These are phyloP conservation scores for Osmoderma eremita DNA, from an alignment of 2,888 invertebrate genomes.

Conservation along the genomic window DNA sequence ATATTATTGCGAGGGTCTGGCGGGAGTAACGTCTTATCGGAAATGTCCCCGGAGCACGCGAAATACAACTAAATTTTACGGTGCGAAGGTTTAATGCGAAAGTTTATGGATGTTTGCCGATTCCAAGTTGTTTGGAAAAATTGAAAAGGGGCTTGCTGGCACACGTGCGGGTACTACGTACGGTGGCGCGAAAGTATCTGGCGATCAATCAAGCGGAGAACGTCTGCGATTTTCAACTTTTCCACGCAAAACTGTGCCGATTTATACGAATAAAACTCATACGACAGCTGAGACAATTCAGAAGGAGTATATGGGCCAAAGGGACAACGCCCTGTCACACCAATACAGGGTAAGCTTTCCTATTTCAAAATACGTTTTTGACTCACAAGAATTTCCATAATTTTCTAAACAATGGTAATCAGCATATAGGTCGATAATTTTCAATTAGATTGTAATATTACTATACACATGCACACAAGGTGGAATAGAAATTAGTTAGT, in stretches of 20 bases:
- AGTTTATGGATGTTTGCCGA: constrained; percentile 42
- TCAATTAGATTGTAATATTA: too few species aligned
- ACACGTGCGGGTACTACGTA: constrained; percentile 3
- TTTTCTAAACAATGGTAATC: too few species aligned
- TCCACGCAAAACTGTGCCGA: constrained; percentile 1
- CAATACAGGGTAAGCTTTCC: too few species aligned
- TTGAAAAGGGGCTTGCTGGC: constrained; percentile 16
- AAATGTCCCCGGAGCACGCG: constrained; percentile 64
- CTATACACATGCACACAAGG: too few species aligned
- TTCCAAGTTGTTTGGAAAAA: constrained; percentile 31
- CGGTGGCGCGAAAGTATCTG: neutral
- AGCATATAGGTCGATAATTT: too few species aligned
- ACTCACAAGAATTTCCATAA: too few species aligned
- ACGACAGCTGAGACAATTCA: too few species aligned
- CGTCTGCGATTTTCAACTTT: neutral
- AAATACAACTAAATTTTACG: constrained; percentile 50
- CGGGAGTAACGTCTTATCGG: constrained; percentile 57
- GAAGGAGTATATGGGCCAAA: too few species aligned
- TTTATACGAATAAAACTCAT: too few species aligned
- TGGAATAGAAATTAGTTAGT: too few species aligned
- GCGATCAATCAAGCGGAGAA: constrained; percentile 19
- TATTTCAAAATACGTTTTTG: too few species aligned
- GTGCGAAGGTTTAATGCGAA: constrained; percentile 41
- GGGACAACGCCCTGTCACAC: too few species aligned
- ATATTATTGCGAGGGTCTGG: constrained; percentile 4